Conservation (phyloP, 2,888 invertebrate species). For the Phaedon cochleariae region DNA sequence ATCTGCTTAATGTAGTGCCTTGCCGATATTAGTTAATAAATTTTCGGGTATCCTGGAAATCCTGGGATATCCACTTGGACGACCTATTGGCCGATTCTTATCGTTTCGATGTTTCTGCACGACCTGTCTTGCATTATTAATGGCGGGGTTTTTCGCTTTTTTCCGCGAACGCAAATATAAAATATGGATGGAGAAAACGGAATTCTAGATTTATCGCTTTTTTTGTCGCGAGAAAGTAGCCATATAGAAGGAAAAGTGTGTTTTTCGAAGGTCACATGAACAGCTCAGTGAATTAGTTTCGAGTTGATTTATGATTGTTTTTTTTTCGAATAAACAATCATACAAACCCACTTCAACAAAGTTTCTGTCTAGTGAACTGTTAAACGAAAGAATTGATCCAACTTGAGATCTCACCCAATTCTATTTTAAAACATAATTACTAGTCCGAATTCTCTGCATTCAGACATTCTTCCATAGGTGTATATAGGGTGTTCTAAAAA, state of each 20-base stretch:
- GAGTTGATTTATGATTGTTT: not conserved
- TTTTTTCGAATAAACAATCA: too few relatives aligned
- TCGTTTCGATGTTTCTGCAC: not conserved
- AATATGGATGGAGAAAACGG: not conserved
- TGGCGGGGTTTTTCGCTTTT: not conserved
- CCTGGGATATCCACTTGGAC: not conserved
- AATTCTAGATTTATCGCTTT: not conserved
- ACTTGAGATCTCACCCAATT: too few relatives aligned
- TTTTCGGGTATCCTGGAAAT: not conserved
- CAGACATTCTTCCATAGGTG: too few relatives aligned
- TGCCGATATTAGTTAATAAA: slow-evolving; percentile 26
- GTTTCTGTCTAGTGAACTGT: too few relatives aligned
- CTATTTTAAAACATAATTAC: too few relatives aligned
- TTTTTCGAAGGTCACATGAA: not conserved
- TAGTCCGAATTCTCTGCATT: too few relatives aligned
- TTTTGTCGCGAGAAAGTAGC: not conserved
- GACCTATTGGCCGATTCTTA: not conserved
- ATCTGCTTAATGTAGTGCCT: slow-evolving; percentile 25
- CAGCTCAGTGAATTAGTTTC: not conserved
- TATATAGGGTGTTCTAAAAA: too few relatives aligned
- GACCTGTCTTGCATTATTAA: slow-evolving; percentile 1
- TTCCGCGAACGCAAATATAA: not conserved
- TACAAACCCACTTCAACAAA: not conserved
- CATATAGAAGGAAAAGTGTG: not conserved
- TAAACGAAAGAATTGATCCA: too few relatives aligned